phyloP scores from a whole-genome alignment of 2,113 vertebrate genomes.

The Corapipo altera region DNA sequence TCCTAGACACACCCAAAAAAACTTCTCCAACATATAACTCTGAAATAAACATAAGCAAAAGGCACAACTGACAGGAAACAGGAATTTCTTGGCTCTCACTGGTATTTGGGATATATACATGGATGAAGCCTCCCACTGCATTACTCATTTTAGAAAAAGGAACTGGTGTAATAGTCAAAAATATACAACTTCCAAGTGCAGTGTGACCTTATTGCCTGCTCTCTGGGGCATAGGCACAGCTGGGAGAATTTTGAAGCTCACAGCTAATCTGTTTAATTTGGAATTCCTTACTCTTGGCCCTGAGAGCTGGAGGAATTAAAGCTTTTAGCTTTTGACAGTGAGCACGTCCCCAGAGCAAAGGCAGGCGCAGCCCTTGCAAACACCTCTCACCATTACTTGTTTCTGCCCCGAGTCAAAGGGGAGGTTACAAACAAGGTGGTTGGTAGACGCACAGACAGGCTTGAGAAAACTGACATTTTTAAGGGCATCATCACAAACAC shows the following conservation, averaged over 20 bases:
- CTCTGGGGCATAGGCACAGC: neutral
- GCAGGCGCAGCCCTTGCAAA: neutral
- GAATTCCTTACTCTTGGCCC: constrained; percentile 17
- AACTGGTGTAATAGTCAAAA: constrained; percentile 16
- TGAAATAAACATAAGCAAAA: neutral
- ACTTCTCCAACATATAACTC: neutral
- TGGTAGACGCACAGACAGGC: fast-evolving
- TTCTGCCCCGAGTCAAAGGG: neutral
- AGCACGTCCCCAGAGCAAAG: neutral
- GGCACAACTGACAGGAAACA: neutral
- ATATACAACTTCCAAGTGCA: neutral
- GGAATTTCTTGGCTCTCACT: neutral
- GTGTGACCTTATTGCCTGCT: neutral
- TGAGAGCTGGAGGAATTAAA: neutral
- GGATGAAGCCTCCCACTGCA: constrained; percentile 1
- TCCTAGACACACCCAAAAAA: neutral
- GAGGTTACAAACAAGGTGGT: neutral
- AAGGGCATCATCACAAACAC: neutral
- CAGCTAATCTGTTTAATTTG: constrained; percentile 38
- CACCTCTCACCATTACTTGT: fast-evolving
- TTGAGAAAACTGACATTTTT: neutral
- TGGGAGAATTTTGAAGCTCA: neutral
- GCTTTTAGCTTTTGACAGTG: neutral
- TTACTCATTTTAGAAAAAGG: neutral
- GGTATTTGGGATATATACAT: neutral